phyloP scores from a whole-genome alignment of 2,797 vertebrate species.

The Rhynchonycteris naso region DNA sequence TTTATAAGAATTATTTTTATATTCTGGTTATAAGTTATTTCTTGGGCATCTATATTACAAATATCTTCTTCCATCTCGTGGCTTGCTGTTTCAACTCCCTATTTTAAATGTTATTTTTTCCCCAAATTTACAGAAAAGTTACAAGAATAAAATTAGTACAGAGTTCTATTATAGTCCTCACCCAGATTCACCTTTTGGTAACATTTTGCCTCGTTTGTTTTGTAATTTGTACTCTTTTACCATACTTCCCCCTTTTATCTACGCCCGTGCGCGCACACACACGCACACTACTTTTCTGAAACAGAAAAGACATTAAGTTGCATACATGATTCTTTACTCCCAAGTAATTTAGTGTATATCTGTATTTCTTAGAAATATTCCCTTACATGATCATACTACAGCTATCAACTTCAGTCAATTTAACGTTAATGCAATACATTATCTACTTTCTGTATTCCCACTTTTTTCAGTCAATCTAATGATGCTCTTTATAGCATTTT shows the following conservation, averaged over 20 bases:
- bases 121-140: background rate
- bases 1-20: background rate
- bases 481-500: background rate
- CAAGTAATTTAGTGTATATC: background rate
- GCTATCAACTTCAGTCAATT: background rate
- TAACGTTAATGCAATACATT: background rate
- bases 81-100: background rate
- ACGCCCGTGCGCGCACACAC: too few species aligned
- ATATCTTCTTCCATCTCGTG: background rate
- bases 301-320: background rate
- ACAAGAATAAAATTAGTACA: background rate
- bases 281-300: background rate
- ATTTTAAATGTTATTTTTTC: background rate
- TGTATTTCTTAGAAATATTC: background rate
- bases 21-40: background rate
- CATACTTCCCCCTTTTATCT: background rate
- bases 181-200: background rate
- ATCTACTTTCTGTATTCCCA: background rate
- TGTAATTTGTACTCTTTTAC: background rate
- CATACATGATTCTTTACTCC: background rate
- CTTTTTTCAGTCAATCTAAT: constrained; percentile 37
- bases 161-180: background rate
- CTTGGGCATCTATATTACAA: background rate
- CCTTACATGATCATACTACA: background rate
- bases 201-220: background rate